Conservation (phyloP, 2,113 vertebrate genomes). For the Ceuthmochares aereus region DNA sequence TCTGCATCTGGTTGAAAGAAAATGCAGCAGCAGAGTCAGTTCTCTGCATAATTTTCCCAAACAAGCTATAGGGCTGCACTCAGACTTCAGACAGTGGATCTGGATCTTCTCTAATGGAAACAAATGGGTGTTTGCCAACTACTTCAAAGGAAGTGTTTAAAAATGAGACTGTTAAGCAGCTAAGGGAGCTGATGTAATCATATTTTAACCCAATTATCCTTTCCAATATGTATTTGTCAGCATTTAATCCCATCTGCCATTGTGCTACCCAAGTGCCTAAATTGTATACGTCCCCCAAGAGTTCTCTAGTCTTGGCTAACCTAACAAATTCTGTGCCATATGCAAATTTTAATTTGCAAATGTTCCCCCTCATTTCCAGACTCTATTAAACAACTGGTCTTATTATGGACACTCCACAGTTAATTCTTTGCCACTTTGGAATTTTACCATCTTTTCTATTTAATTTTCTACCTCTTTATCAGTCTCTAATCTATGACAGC, state of each 20-base stretch:
- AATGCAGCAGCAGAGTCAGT: not conserved
- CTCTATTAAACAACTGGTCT: conserved; percentile 40
- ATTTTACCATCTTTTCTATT: not conserved
- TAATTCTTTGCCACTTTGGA: conserved; percentile 10
- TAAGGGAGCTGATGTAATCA: conserved; percentile 62
- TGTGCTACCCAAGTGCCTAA: conserved; percentile 58
- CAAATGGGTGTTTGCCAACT: conserved; percentile 49
- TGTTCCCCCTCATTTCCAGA: conserved; percentile 45
- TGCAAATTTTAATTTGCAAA: conserved; percentile 58
- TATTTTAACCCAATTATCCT: conserved; percentile 71
- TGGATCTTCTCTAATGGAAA: conserved; percentile 42
- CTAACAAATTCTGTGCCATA: conserved; percentile 44
- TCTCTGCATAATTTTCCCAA: not conserved
- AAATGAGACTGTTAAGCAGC: conserved; percentile 37
- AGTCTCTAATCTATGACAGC: not conserved
- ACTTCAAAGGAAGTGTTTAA: conserved; percentile 30
- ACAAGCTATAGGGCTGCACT: not conserved
- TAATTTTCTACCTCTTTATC: not conserved
- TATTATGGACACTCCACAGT: not conserved
- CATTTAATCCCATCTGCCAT: conserved; percentile 67
- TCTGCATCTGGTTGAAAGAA: not conserved
- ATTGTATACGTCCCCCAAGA: conserved; percentile 41
- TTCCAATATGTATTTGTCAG: conserved; percentile 64
- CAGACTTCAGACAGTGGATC: conserved; percentile 28
- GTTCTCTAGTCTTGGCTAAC: conserved; percentile 42